phyloP scores from a whole-genome alignment of 2,113 vertebrate genomes.

The Prionailurus viverrinus region DNA sequence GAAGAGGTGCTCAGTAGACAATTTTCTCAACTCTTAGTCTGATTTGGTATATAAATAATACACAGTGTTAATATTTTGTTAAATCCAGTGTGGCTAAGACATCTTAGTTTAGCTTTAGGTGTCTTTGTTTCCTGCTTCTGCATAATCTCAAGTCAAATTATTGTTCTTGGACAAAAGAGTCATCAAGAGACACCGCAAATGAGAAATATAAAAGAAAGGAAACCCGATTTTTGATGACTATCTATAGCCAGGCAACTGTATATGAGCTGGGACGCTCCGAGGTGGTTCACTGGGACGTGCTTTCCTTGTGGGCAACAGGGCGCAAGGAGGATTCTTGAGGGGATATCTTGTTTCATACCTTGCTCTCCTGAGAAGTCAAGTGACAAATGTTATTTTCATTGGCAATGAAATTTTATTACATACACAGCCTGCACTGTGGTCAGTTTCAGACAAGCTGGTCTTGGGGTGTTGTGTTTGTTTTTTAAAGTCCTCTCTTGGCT shows the following conservation, averaged over 20 bases:
- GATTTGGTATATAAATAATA: not conserved
- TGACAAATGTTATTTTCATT: not conserved
- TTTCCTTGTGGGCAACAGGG: rapidly evolving
- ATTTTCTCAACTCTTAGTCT: too few relatives aligned
- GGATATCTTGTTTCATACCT: not conserved
- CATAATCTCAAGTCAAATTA: not conserved
- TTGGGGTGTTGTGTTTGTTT: not conserved
- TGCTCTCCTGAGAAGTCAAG: not conserved
- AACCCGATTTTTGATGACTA: rapidly evolving
- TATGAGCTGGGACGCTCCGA: rapidly evolving
- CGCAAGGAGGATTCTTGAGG: not conserved
- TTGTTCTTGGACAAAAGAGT: not conserved
- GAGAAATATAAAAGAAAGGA: not conserved
- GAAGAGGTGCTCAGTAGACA: not conserved
- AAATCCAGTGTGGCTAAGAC: rapidly evolving
- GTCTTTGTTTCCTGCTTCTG: not conserved
- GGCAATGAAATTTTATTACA: not conserved
- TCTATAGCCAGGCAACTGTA: rapidly evolving
- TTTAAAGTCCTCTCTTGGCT: not conserved
- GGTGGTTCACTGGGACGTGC: rapidly evolving
- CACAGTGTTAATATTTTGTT: not conserved
- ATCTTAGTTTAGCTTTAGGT: not conserved
- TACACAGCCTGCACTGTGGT: not conserved
- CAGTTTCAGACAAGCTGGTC: not conserved
- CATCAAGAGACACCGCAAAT: not conserved